phyloP scores from a whole-genome alignment of 2,113 vertebrate genomes.

The Odocoileus virginianus region DNA sequence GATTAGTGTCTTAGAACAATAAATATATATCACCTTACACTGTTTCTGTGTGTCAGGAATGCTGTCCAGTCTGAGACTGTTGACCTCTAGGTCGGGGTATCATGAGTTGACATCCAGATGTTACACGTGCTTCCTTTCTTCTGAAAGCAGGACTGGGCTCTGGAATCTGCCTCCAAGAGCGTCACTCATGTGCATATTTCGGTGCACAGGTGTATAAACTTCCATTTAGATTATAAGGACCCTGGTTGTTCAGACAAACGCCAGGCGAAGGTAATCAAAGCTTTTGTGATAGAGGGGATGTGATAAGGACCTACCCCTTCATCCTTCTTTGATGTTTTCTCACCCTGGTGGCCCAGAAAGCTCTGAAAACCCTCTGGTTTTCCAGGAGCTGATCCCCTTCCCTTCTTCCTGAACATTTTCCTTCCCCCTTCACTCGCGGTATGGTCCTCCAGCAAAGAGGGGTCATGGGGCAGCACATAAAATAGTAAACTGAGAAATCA shows the following conservation, averaged over 20 bases:
- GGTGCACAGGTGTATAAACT: neutral
- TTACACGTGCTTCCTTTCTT: neutral
- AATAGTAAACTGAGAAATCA: neutral
- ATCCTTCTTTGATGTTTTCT: neutral
- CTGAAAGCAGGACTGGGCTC: neutral
- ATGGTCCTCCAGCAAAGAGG: neutral
- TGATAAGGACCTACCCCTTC: neutral
- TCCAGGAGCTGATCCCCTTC: neutral
- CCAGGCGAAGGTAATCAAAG: neutral
- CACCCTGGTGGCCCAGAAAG: neutral
- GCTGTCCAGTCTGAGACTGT: neutral
- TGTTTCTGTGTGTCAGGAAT: neutral
- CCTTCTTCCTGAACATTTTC: neutral
- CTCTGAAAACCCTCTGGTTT: neutral
- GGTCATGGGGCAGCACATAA: neutral
- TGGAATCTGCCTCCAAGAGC: neutral
- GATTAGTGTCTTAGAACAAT: neutral
- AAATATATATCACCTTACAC: neutral
- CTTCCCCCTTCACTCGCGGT: neutral
- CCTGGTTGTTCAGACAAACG: neutral
- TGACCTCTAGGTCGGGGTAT: neutral
- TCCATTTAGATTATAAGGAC: neutral
- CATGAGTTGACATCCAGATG: neutral
- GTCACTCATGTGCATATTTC: neutral
- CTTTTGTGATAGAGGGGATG: neutral